Base-by-base conservation (phyloP, 2,888 invertebrate genomes). In the Onchidella celtica region DNA sequence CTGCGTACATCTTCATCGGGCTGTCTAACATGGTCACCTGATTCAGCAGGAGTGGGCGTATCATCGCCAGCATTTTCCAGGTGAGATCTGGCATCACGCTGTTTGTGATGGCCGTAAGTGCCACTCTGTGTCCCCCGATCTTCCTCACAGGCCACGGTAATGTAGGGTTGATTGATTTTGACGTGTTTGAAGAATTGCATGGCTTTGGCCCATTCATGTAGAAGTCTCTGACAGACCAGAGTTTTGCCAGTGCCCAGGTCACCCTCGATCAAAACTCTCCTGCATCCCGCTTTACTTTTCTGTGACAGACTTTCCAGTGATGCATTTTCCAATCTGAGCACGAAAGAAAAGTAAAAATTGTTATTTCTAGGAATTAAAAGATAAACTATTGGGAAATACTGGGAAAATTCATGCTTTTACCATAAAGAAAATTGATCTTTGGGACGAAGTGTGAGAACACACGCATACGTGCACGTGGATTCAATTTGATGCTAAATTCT, bases 161-260 rank as follows among this genome's bases (percentile, higher is more conserved):
- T 79, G 40, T 79, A 70, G 0, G 79, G 69, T 9, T 75, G 47
- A 40, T 83, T 70, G 3, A 75, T 70, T 2, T 75, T 75, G n/a
- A 79, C 79, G 57, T 76, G 70, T 4, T 66, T 69, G 73, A 79
- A 79, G 29, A 79, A 79, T 40, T 79, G 79, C 79, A 80, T 82
- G 29, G 81, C 79, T n/a, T 84, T 79, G 55, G 84, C 85, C 86
- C 86, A 86, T 24, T 81, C 82, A 29, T 85, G 86, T 3, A 86
- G 73, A 0, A 86, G 82, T 17, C 80, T 57, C 29, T 85, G 84
- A 61, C 86, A 86, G 24, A 86, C 81, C 57, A 84, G 84, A 3
- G 86, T 85, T 59, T 86, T 86, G 0, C 86, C 86, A 4, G 83
- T 84, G 17, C 86, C 86, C 17, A 85, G 80, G n/a, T 86, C 86